These are phyloP conservation scores for Elysia crispata DNA, from an alignment of 2,888 invertebrate genomes.

Conservation along the genomic window DNA sequence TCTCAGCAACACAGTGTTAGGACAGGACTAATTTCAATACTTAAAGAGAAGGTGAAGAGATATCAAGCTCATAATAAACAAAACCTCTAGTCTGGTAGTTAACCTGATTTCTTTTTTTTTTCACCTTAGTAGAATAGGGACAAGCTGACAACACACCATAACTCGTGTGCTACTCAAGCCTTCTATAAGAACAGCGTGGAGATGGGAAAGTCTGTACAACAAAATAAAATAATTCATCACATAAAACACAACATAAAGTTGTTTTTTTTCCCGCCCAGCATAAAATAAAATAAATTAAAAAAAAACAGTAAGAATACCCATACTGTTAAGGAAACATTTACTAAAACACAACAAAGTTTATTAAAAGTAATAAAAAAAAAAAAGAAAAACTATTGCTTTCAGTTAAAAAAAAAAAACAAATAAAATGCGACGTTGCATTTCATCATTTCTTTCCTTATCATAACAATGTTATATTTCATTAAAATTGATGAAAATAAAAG, in stretches of 20 bases:
- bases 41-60: too few relatives aligned
- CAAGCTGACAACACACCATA: slow-evolving; percentile 67
- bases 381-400: too few relatives aligned
- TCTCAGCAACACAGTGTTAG: too few relatives aligned
- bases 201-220: slow-evolving; percentile 60
- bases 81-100: not conserved
- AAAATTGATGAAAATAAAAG: too few relatives aligned
- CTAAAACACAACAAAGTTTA: not conserved
- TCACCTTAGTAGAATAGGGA: slow-evolving; percentile 70
- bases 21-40: too few relatives aligned
- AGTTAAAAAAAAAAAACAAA: too few relatives aligned
- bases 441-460: too few relatives aligned
- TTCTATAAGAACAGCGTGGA: slow-evolving; percentile 67
- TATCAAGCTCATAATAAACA: not conserved
- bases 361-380: too few relatives aligned
- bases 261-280: too few relatives aligned
- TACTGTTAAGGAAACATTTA: not conserved
- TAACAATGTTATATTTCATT: too few relatives aligned
- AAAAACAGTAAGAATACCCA: not conserved
- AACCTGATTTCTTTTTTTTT: not conserved
- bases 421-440: too few relatives aligned
- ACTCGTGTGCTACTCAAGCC: slow-evolving; percentile 65
- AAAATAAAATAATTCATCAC: not conserved
- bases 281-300: not conserved
- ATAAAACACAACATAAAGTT: not conserved